Evolutionary conservation across 2,888 invertebrate genomes (phyloP).

Genomic region (Mythimna lalbum): DNA sequence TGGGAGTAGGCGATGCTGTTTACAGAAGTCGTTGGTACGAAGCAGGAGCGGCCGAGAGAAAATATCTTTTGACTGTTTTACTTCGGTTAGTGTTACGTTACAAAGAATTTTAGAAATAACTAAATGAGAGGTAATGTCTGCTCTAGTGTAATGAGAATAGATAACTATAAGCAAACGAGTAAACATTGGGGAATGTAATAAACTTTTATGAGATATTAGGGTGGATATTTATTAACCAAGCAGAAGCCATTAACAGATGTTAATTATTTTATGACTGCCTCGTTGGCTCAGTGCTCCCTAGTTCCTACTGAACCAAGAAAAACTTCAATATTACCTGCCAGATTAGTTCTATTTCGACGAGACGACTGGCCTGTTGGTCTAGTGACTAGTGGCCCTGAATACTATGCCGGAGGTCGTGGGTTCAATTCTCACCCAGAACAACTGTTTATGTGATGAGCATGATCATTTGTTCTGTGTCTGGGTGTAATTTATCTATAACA

Average conservation of each 20-base stretch:
- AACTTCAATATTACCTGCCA: neutral
- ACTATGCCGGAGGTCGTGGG: no score
- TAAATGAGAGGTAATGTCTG: neutral
- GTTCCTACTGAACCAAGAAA: neutral
- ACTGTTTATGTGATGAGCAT: no score
- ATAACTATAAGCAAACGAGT: neutral
- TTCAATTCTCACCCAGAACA: no score
- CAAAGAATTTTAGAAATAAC: slow-evolving; percentile 8
- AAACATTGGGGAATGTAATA: slow-evolving; percentile 3
- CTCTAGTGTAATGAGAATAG: slow-evolving; percentile 5
- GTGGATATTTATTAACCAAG: slow-evolving; percentile 5
- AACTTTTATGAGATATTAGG: slow-evolving; percentile 28
- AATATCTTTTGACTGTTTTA: slow-evolving; percentile 73
- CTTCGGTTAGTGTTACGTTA: slow-evolving; percentile 67
- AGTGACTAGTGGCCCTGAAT: no score
- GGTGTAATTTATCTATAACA: no score
- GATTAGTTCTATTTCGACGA: neutral
- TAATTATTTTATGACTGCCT: neutral
- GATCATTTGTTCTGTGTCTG: no score
- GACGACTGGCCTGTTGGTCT: no score
- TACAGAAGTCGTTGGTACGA: slow-evolving; percentile 76
- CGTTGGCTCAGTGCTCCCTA: neutral
- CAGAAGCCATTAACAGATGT: slow-evolving; percentile 1
- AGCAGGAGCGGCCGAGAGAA: slow-evolving; percentile 67
- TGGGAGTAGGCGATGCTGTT: slow-evolving; percentile 72